phyloP scores from a whole-genome alignment of 1,140 invertebrate genomes.

The Heterodera schachtii region DNA sequence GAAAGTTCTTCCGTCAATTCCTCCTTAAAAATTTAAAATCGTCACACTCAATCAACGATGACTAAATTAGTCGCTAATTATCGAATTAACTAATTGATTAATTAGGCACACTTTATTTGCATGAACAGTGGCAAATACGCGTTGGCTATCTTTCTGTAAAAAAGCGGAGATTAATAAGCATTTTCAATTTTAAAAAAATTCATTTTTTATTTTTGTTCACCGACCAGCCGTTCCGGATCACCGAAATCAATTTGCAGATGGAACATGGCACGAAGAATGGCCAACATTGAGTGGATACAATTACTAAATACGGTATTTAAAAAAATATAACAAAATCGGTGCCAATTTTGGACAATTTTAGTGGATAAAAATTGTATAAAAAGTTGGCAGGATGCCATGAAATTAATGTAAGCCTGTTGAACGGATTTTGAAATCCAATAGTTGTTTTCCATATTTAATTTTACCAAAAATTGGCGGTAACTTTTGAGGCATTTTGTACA shows the following conservation, averaged over 20 bases:
- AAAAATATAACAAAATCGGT: too few relatives aligned
- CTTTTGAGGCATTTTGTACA: too few relatives aligned
- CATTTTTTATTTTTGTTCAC: not conserved
- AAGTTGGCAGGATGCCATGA: too few relatives aligned
- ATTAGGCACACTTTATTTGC: constrained; percentile 51
- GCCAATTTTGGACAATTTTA: too few relatives aligned
- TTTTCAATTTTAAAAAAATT: constrained; percentile 7
- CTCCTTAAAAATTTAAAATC: constrained; percentile 31
- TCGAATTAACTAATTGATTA: not conserved
- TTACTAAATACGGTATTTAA: constrained; percentile 50
- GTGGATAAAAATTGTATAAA: too few relatives aligned
- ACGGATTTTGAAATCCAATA: too few relatives aligned
- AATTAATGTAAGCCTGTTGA: too few relatives aligned
- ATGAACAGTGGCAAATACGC: constrained; percentile 65
- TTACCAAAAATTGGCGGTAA: too few relatives aligned
- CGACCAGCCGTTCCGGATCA: constrained; percentile 60
- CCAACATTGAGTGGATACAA: constrained; percentile 63
- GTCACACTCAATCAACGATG: not conserved
- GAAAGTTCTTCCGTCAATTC: constrained; percentile 64
- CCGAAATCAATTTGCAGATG: constrained; percentile 64
- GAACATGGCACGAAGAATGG: constrained; percentile 64
- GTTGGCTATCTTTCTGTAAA: constrained; percentile 61
- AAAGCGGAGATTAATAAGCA: not conserved
- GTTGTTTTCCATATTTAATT: too few relatives aligned
- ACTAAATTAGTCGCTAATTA: too few relatives aligned